These are phyloP conservation scores for Drosophila peninsularis DNA, from an alignment of 2,888 invertebrate genomes.

Conservation along the genomic window DNA sequence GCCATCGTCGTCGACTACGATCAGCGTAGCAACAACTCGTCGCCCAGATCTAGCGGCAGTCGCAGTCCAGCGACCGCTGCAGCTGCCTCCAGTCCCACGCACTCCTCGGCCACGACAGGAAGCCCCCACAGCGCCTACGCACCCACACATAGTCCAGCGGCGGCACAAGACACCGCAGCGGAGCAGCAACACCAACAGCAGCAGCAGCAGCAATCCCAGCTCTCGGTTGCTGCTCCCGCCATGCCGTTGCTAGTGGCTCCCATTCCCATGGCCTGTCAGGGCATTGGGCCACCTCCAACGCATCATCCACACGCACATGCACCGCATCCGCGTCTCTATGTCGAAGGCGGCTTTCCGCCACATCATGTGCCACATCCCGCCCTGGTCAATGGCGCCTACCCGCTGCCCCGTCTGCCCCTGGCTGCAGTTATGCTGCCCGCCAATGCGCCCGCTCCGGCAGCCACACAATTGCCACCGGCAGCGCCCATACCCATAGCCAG, in stretches of 20 bases:
- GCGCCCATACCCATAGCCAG: slow-evolving; percentile 29
- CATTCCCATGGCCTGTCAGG: slow-evolving; percentile 52
- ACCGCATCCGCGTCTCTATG: slow-evolving; percentile 56
- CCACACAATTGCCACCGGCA: slow-evolving; percentile 30
- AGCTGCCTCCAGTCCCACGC: slow-evolving; percentile 72
- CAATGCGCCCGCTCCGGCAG: slow-evolving; percentile 37
- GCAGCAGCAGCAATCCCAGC: slow-evolving; percentile 32
- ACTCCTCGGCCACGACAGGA: slow-evolving; percentile 73
- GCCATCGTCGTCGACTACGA: slow-evolving; percentile 76
- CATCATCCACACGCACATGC: slow-evolving; percentile 43
- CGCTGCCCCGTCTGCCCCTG: slow-evolving; percentile 77
- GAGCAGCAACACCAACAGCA: slow-evolving; percentile 40
- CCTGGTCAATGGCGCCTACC: slow-evolving; percentile 62
- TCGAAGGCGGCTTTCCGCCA: slow-evolving; percentile 56
- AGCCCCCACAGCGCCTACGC: slow-evolving; percentile 80
- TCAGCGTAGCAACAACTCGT: slow-evolving; percentile 78
- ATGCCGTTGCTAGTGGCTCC: slow-evolving; percentile 75
- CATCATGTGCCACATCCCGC: slow-evolving; percentile 72
- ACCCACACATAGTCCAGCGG: slow-evolving; percentile 69
- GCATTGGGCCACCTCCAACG: slow-evolving; percentile 38
- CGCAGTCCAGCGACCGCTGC: slow-evolving; percentile 65
- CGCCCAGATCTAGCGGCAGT: slow-evolving; percentile 57
- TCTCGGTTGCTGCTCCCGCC: slow-evolving; percentile 10
- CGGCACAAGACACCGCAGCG: slow-evolving; percentile 21
- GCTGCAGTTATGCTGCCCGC: slow-evolving; percentile 66